A percentile compares a stretch with the other conserved stretches of the same genome.
Evolutionary conservation across 2,113 vertebrate species (phyloP).

Genomic region (Naja naja): DNA sequence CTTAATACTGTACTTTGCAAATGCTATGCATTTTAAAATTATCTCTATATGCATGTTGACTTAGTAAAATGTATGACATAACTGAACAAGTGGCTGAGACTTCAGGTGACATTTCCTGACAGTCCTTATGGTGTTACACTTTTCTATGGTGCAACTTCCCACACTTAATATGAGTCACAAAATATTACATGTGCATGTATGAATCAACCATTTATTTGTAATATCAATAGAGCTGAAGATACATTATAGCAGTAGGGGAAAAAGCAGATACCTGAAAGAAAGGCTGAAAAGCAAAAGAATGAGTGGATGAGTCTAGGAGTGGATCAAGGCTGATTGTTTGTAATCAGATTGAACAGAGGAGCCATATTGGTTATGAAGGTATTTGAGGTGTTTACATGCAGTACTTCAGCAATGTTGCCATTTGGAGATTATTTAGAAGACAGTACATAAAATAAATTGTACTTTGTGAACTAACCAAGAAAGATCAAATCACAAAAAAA

Average conservation of each 20-base stretch:
- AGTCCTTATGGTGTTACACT: neutral
- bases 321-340: neutral
- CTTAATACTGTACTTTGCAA: neutral
- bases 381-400: neutral
- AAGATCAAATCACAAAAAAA: neutral
- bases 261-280: neutral
- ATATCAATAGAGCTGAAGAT: neutral
- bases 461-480: neutral
- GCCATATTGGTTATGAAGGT: neutral
- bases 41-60: neutral
- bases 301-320: neutral
- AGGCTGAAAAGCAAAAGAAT: neutral
- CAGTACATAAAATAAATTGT: constrained; percentile 1
- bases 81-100: neutral
- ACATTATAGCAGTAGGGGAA: neutral
- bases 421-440: neutral
- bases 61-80: neutral
- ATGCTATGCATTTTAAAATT: neutral
- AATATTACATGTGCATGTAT: neutral
- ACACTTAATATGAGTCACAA: neutral
- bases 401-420: neutral
- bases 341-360: neutral
- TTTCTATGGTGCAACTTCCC: neutral
- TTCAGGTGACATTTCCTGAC: neutral
- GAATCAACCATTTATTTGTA: neutral